phyloP scores from a whole-genome alignment of 2,797 vertebrate genomes.

The Clarias pachynema region DNA sequence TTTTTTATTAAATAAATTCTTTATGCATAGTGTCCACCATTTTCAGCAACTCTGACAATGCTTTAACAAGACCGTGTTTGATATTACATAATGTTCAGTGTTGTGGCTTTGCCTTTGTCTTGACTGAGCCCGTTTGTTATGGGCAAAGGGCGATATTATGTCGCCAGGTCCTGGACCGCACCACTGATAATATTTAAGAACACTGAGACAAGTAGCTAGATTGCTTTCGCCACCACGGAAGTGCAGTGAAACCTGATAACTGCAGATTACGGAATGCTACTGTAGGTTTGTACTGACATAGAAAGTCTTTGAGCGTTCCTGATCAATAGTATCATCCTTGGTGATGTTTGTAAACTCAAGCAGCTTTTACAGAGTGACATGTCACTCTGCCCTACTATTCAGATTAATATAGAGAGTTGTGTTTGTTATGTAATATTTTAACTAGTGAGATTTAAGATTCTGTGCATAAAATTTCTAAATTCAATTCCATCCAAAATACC shows the following conservation, averaged over 20 bases:
- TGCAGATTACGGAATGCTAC: constrained; percentile 14
- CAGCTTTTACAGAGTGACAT: neutral
- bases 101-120: constrained; percentile 36
- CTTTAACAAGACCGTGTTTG: neutral
- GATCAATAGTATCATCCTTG: constrained; percentile 27
- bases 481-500: too few relatives aligned
- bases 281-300: constrained; percentile 13
- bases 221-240: constrained; percentile 3
- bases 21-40: neutral
- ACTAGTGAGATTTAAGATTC: neutral
- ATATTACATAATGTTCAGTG: neutral
- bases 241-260: constrained; percentile 13
- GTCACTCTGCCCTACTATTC: neutral
- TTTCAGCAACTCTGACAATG: neutral
- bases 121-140: constrained; percentile 37
- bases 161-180: constrained; percentile 38
- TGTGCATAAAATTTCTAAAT: neutral
- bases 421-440: neutral
- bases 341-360: neutral
- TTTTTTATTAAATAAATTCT: too few relatives aligned
- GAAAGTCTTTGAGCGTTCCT: neutral
- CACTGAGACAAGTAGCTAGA: constrained; percentile 39
- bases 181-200: constrained; percentile 39
- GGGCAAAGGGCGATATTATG: constrained; percentile 46
- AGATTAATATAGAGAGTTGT: neutral